These are phyloP conservation scores for Bufo bufo DNA, from an alignment of 2,113 vertebrate species.

Conservation along the genomic window DNA sequence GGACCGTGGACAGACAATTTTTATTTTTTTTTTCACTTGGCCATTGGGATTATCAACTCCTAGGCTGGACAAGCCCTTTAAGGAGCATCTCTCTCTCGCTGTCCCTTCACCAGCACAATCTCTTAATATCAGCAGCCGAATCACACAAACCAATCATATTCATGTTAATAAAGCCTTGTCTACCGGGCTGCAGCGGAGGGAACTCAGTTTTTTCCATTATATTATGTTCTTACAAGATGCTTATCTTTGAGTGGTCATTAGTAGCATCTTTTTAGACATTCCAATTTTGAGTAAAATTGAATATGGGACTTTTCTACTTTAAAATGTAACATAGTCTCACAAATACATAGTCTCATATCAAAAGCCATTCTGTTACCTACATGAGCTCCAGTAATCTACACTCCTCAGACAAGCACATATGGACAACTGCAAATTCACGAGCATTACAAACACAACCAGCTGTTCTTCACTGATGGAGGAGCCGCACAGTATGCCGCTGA, in stretches of 20 bases:
- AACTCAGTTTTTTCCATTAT: too few species aligned
- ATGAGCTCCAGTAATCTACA: neutral
- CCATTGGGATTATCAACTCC: too few species aligned
- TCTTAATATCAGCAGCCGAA: neutral
- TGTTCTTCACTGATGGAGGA: neutral
- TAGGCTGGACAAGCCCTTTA: too few species aligned
- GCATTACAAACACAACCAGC: neutral
- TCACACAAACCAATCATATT: too few species aligned
- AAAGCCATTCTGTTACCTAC: neutral
- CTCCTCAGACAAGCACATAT: neutral
- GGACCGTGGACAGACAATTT: too few species aligned
- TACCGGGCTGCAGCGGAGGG: too few species aligned
- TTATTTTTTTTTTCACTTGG: too few species aligned
- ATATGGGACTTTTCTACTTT: neutral
- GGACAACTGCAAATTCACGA: neutral
- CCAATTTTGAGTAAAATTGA: too few species aligned
- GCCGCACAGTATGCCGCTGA: neutral
- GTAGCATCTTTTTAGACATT: too few species aligned
- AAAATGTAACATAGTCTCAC: neutral
- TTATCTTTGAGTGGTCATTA: neutral
- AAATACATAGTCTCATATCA: neutral
- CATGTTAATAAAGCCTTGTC: too few species aligned
- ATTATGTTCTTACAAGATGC: neutral
- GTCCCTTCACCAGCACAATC: too few species aligned
- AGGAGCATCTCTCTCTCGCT: too few species aligned